phyloP scores from a whole-genome alignment of 2,888 invertebrate species.

The Trichopria drosophilae region DNA sequence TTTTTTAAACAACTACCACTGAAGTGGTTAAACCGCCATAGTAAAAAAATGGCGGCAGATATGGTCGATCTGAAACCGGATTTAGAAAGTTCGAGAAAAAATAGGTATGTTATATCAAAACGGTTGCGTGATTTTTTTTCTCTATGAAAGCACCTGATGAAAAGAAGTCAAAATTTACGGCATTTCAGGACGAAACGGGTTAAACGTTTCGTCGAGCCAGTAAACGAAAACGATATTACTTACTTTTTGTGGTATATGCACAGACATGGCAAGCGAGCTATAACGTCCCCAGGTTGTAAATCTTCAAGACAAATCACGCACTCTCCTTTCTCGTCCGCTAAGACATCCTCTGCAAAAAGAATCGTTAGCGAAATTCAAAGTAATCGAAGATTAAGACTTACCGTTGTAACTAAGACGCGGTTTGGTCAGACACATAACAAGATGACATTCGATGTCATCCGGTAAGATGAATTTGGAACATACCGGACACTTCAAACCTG shows the following conservation, averaged over 20 bases:
- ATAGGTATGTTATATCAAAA: too few species aligned
- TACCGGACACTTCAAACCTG: slow-evolving; percentile 98
- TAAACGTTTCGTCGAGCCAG: background rate
- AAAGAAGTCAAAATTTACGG: background rate
- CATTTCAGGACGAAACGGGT: background rate
- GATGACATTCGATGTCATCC: slow-evolving; percentile 98
- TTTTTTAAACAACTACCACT: too few species aligned
- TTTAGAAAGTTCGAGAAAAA: too few species aligned
- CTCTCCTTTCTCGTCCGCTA: slow-evolving; percentile 95
- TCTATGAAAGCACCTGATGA: too few species aligned
- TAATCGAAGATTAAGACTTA: slow-evolving; percentile 60
- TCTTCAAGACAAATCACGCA: slow-evolving; percentile 99
- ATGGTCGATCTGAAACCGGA: too few species aligned
- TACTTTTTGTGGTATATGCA: slow-evolving; percentile 99
- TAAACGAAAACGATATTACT: slow-evolving; percentile 42
- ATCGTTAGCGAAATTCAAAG: slow-evolving; percentile 10
- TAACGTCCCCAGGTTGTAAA: slow-evolving; percentile 90
- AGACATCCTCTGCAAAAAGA: slow-evolving; percentile 85
- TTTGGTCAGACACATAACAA: slow-evolving; percentile 99
- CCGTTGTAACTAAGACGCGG: slow-evolving; percentile 98
- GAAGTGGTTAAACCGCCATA: too few species aligned
- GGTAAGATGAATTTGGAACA: slow-evolving; percentile 98
- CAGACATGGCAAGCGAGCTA: slow-evolving; percentile 97
- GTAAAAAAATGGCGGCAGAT: too few species aligned
- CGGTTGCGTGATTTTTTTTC: too few species aligned